Percentiles rank a stretch among this genome's conserved stretches.
Conservation (phyloP, 1,140 invertebrate genomes). For the Metopolophium dirhodum region DNA sequence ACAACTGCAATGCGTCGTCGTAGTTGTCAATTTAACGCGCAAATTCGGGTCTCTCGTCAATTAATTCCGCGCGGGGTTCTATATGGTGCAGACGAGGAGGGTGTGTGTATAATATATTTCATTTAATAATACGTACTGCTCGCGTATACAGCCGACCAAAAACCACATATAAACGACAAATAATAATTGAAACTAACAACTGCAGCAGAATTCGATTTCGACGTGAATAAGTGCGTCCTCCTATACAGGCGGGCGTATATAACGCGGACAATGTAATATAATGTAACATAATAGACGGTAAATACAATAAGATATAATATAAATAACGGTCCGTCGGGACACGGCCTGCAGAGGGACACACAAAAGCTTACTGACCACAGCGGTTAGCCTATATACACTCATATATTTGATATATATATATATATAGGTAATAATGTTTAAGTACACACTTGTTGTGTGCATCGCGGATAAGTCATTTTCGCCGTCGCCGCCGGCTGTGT, state of each 20-base stretch:
- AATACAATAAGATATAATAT: neutral
- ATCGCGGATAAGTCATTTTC: neutral
- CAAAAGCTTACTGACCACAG: neutral
- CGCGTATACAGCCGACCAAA: neutral
- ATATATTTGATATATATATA: neutral
- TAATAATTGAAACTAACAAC: neutral
- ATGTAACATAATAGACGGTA: neutral
- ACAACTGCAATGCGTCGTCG: neutral
- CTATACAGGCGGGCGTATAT: neutral
- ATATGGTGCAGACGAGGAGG: neutral
- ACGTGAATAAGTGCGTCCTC: neutral
- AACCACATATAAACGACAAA: neutral
- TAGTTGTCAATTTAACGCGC: neutral
- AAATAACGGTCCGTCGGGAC: neutral
- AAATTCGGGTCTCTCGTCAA: neutral
- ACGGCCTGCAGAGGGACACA: neutral
- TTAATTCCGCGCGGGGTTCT: neutral
- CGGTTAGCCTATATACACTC: neutral
- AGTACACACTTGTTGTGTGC: neutral
- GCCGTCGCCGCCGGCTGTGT: neutral
- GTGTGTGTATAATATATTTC: too few relatives aligned
- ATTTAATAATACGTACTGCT: too few relatives aligned
- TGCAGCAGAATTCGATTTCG: neutral
- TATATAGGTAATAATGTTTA: neutral
- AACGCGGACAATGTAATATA: neutral